Percentiles rank a stretch among this genome's conserved stretches.
phyloP scores from a whole-genome alignment of 2,113 vertebrate species.

The Sardina pilchardus region DNA sequence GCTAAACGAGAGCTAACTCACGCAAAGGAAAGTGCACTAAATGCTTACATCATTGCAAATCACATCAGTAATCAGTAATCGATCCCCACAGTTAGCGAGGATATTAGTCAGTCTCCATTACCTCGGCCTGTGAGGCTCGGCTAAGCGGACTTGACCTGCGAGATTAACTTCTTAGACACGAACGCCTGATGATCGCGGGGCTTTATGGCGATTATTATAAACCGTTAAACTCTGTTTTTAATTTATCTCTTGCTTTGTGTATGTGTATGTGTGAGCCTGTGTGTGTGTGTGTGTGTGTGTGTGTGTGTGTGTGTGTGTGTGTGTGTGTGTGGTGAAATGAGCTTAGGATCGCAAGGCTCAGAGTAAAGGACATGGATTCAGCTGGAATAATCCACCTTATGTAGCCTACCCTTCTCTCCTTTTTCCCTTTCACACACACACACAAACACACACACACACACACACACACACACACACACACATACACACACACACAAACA shows the following conservation, averaged over 20 bases:
- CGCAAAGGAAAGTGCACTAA: background rate
- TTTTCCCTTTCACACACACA: background rate
- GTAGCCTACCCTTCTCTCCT: background rate
- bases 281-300: background rate
- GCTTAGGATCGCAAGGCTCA: conserved; percentile 9
- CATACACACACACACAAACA: conserved; percentile 38
- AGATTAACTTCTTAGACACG: conserved; percentile 68
- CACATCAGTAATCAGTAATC: conserved; percentile 27
- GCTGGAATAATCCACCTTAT: conserved; percentile 54
- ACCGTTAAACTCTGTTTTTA: conserved; percentile 48
- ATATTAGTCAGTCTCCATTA: conserved; percentile 20
- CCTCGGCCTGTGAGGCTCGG: background rate
- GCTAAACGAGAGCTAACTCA: background rate
- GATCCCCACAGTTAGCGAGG: conserved; percentile 7
- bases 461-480: conserved; percentile 33
- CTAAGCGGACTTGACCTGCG: conserved; percentile 62
- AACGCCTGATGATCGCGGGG: conserved; percentile 64
- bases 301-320: conserved; percentile 10
- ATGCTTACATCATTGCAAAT: conserved; percentile 32
- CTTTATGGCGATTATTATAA: conserved; percentile 66
- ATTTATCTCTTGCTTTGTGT: conserved; percentile 28
- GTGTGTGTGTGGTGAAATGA: conserved; percentile 31
- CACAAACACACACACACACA: conserved; percentile 23
- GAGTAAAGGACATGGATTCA: conserved; percentile 44
- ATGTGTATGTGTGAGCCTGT: conserved; percentile 18